A percentile compares a stretch with the other conserved stretches of the same genome.
Evolutionary conservation across 2,888 invertebrate species (phyloP).

Genomic region (Hoplodrina blanda): DNA sequence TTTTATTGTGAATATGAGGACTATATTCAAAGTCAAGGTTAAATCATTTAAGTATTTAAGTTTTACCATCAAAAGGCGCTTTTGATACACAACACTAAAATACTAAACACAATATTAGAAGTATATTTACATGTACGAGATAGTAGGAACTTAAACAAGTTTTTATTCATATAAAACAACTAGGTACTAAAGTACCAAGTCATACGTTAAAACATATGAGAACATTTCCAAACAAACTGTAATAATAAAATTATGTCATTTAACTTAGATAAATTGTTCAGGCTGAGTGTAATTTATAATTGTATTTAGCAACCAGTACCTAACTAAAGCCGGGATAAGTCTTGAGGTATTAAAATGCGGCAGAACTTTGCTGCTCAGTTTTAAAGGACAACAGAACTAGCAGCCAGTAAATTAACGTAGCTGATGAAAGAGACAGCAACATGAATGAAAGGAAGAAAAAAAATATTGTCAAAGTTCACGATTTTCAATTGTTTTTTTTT

Average conservation of each 20-base stretch:
- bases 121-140: slow-evolving; percentile 3
- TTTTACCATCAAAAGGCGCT: no score
- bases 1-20: no score
- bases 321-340: slow-evolving; percentile 43
- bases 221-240: slow-evolving; percentile 29
- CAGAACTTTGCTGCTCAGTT: slow-evolving; percentile 61
- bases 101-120: background rate
- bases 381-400: slow-evolving; percentile 61
- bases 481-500: no score
- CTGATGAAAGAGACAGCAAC: background rate
- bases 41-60: no score
- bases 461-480: no score
- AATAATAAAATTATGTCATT: slow-evolving; percentile 34
- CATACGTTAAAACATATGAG: background rate
- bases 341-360: slow-evolving; percentile 57
- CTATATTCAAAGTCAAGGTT: no score
- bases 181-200: no score
- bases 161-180: no score
- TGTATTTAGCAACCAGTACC: slow-evolving; percentile 14
- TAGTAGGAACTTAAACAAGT: slow-evolving; percentile 3
- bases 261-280: slow-evolving; percentile 30
- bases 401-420: slow-evolving; percentile 71
- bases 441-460: no score
- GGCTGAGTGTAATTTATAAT: slow-evolving; percentile 40
- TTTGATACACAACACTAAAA: no score